phyloP scores from a whole-genome alignment of 2,888 invertebrate species.

The Polymixis lichenea region DNA sequence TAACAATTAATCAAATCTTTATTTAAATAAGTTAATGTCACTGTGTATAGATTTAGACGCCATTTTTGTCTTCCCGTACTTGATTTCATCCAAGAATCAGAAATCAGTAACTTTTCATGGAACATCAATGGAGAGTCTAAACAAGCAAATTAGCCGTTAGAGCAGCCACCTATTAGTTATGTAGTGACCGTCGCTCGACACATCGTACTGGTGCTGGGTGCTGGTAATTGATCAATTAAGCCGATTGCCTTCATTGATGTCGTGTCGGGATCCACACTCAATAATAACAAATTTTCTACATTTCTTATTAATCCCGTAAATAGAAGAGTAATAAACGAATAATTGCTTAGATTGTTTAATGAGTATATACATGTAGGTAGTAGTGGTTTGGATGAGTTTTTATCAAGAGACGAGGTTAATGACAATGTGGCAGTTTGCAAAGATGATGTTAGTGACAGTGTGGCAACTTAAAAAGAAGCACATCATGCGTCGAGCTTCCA shows the following conservation, averaged over 20 bases:
- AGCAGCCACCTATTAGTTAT: not conserved
- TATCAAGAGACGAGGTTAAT: not conserved
- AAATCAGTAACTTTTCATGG: not conserved
- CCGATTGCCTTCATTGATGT: slow-evolving; percentile 63
- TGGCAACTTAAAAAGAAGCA: not conserved
- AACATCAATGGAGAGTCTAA: not conserved
- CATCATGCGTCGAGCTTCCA: too few relatives aligned
- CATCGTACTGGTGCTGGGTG: not conserved
- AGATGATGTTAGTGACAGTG: too few relatives aligned
- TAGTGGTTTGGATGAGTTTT: not conserved
- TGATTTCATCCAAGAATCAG: not conserved
- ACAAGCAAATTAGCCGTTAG: not conserved
- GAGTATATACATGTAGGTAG: not conserved
- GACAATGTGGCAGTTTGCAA: not conserved
- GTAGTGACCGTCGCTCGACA: not conserved
- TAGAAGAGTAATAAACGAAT: not conserved
- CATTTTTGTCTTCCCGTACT: not conserved
- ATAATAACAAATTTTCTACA: slow-evolving; percentile 30
- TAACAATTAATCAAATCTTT: not conserved
- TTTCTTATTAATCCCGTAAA: not conserved
- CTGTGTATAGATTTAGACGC: not conserved
- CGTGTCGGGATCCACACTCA: slow-evolving; percentile 46
- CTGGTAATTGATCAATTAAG: slow-evolving; percentile 65
- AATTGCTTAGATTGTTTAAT: not conserved
- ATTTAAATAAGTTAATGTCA: not conserved